phyloP scores from a whole-genome alignment of 2,888 invertebrate genomes.

The Polyommatus iphigenia region DNA sequence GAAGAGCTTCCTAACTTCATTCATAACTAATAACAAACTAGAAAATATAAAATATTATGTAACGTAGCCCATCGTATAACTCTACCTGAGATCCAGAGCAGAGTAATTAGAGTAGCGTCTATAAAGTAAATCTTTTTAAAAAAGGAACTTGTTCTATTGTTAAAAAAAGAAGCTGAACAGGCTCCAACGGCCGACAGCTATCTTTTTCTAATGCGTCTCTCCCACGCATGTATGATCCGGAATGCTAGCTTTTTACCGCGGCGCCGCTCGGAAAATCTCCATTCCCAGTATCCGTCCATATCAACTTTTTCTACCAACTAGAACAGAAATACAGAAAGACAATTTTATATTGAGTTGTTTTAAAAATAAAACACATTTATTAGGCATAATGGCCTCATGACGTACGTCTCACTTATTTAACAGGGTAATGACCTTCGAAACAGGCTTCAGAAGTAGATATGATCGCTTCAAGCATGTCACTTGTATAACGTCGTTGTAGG shows the following conservation, averaged over 20 bases:
- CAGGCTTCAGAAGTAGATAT: conserved; percentile 26
- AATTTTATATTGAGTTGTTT: background rate
- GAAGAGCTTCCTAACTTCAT: background rate
- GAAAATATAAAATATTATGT: background rate
- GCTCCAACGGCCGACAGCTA: conserved; percentile 50
- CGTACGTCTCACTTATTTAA: conserved; percentile 16
- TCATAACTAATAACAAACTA: background rate
- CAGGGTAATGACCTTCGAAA: conserved; percentile 31
- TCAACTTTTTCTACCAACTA: conserved; percentile 15
- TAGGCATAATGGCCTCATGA: conserved; percentile 8
- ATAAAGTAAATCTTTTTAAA: conserved; percentile 41
- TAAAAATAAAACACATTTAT: background rate
- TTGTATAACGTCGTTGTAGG: background rate
- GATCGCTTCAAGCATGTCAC: conserved; percentile 28
- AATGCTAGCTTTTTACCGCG: conserved; percentile 26
- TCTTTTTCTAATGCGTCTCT: conserved; percentile 45
- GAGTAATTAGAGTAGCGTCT: conserved; percentile 34
- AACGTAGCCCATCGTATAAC: background rate
- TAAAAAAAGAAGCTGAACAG: conserved; percentile 47
- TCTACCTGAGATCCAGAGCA: background rate
- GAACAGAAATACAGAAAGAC: background rate
- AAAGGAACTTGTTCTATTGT: conserved; percentile 44
- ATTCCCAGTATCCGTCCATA: background rate
- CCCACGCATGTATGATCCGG: conserved; percentile 40
- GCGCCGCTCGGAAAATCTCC: conserved; percentile 23